A percentile compares a stretch with the other conserved stretches of the same genome.
Evolutionary conservation across 2,113 vertebrate species (phyloP).

Genomic region (Heteronetta atricapilla): DNA sequence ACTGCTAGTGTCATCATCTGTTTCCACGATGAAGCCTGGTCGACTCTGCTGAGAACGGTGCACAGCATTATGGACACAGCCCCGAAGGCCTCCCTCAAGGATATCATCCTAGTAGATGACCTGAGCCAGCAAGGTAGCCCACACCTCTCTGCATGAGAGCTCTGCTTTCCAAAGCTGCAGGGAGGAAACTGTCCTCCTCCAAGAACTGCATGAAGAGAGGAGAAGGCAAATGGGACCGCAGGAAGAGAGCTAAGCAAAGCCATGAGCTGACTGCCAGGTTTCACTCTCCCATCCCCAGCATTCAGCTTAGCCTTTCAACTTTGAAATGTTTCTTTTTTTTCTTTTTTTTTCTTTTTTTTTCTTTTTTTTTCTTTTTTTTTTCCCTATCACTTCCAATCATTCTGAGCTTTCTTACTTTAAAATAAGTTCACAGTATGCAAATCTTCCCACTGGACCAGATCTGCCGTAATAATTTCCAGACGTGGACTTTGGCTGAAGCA

Average conservation of each 20-base stretch:
- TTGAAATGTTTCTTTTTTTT: background rate
- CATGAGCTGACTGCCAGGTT: background rate
- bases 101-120: slow-evolving; percentile 89
- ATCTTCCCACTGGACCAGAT: background rate
- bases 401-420: slow-evolving; percentile 4
- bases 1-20: slow-evolving; percentile 86
- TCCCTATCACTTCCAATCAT: background rate
- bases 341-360: background rate
- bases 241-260: background rate
- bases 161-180: background rate
- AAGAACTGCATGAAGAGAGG: background rate
- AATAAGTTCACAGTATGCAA: background rate
- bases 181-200: background rate
- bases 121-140: slow-evolving; percentile 84
- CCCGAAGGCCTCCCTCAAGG: slow-evolving; percentile 78
- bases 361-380: background rate
- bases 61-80: slow-evolving; percentile 86
- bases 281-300: background rate
- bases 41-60: slow-evolving; percentile 86
- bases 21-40: slow-evolving; percentile 88
- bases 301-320: background rate
- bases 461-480: slow-evolving; percentile 5
- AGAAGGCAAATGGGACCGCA: background rate
- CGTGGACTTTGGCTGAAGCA: background rate
- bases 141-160: background rate